Evolutionary conservation across 2,888 invertebrate species (phyloP).

Genomic region (Microplitis deprimator): DNA sequence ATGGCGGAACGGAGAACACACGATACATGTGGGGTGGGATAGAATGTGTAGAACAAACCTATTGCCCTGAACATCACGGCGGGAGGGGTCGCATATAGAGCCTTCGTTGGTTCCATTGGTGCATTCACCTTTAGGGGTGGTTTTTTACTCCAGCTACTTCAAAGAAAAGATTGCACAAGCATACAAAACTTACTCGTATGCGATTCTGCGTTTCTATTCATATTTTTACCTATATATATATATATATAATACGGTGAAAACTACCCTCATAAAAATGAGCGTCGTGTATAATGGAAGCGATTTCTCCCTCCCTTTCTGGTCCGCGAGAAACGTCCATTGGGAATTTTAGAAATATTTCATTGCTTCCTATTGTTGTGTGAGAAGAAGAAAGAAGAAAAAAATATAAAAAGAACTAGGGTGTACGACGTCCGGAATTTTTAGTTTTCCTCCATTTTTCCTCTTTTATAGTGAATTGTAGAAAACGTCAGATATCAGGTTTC

Average conservation of each 20-base stretch:
- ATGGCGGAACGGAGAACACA: slow-evolving; percentile 30
- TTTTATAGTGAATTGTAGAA: slow-evolving; percentile 27
- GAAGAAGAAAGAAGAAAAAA: slow-evolving; percentile 49
- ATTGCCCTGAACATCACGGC: slow-evolving; percentile 39
- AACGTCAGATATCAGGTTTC: slow-evolving; percentile 31
- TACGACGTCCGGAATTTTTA: slow-evolving; percentile 28
- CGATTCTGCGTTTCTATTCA: slow-evolving; percentile 13
- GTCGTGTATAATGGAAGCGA: slow-evolving; percentile 65
- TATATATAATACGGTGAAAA: slow-evolving; percentile 36
- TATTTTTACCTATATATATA: slow-evolving; percentile 23
- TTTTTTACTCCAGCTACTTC: slow-evolving; percentile 65
- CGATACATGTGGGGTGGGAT: slow-evolving; percentile 40
- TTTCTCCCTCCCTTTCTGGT: slow-evolving; percentile 42
- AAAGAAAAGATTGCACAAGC: slow-evolving; percentile 61
- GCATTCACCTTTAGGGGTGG: slow-evolving; percentile 64
- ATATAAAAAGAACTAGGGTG: slow-evolving; percentile 9
- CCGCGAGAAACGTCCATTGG: slow-evolving; percentile 57
- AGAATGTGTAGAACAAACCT: slow-evolving; percentile 36
- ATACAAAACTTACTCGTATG: slow-evolving; percentile 37
- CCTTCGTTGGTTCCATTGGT: slow-evolving; percentile 62
- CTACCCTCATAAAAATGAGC: slow-evolving; percentile 55
- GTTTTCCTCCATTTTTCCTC: slow-evolving; percentile 15
- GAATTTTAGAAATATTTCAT: slow-evolving; percentile 65
- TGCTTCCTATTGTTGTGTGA: slow-evolving; percentile 59
- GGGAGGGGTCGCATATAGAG: slow-evolving; percentile 51